Conservation (phyloP, 2,113 vertebrate genomes). For the Bungarus multicinctus region DNA sequence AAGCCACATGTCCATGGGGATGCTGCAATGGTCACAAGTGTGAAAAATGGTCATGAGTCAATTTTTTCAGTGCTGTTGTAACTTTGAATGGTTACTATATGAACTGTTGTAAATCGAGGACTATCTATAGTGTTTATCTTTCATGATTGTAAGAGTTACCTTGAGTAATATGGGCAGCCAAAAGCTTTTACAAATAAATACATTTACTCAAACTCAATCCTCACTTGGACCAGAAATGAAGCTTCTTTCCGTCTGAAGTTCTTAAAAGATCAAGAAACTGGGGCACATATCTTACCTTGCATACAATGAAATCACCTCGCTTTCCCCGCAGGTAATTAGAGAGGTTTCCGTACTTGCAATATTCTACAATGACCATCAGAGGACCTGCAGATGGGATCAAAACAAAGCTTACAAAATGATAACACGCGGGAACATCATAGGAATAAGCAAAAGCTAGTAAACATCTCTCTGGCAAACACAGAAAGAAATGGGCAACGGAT, state of each 20-base stretch:
- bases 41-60: too few relatives aligned
- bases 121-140: not conserved
- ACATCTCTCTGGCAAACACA: not conserved
- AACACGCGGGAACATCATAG: not conserved
- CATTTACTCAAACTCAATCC: not conserved
- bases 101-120: too few relatives aligned
- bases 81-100: too few relatives aligned
- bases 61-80: too few relatives aligned
- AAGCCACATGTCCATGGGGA: too few relatives aligned
- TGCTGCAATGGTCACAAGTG: too few relatives aligned
- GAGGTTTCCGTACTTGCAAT: constrained; percentile 92
- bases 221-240: not conserved
- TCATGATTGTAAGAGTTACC: not conserved
- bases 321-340: constrained; percentile 88
- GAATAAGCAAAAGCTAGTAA: not conserved
- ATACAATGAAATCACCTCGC: constrained; percentile 86
- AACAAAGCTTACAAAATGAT: constrained; percentile 9
- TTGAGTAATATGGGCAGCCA: not conserved
- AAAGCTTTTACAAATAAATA: not conserved
- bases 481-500: not conserved
- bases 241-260: not conserved
- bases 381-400: constrained; percentile 72
- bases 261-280: not conserved
- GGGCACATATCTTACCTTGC: constrained; percentile 76
- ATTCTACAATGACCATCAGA: constrained; percentile 94